Evolutionary conservation across 2,797 vertebrate species (phyloP).

Genomic region (Amblyraja radiata): DNA sequence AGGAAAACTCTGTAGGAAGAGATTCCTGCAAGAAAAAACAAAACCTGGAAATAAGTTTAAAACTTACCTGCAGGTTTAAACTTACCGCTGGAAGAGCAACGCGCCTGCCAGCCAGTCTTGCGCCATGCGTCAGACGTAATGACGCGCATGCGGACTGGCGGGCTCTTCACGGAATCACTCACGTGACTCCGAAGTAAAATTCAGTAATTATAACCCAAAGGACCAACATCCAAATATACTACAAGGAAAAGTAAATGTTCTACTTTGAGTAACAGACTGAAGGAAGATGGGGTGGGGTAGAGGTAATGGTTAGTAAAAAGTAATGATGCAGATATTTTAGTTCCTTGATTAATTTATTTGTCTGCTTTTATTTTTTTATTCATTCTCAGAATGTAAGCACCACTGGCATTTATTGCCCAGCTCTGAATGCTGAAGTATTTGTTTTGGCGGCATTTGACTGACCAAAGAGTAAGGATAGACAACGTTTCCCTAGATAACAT

Average conservation of each 20-base stretch:
- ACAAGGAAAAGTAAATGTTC: neutral
- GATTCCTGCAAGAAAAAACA: too few species aligned
- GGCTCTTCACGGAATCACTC: too few species aligned
- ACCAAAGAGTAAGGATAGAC: neutral
- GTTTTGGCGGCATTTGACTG: neutral
- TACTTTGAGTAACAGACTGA: neutral
- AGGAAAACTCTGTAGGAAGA: too few species aligned
- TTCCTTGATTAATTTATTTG: neutral
- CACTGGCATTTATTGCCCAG: neutral
- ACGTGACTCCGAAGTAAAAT: too few species aligned
- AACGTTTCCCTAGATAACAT: neutral
- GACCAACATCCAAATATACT: neutral
- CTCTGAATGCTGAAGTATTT: neutral
- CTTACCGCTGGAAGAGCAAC: too few species aligned
- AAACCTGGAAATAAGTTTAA: too few species aligned
- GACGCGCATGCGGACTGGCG: too few species aligned
- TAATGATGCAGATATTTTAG: neutral
- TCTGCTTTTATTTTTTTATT: neutral
- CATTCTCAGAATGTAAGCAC: neutral
- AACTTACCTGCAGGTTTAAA: too few species aligned
- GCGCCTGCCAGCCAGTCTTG: too few species aligned
- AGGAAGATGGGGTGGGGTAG: neutral
- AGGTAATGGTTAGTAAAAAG: neutral
- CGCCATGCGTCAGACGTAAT: too few species aligned
- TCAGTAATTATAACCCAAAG: conserved; percentile 1